phyloP scores from a whole-genome alignment of 2,888 invertebrate species.

The Hyles lineata region DNA sequence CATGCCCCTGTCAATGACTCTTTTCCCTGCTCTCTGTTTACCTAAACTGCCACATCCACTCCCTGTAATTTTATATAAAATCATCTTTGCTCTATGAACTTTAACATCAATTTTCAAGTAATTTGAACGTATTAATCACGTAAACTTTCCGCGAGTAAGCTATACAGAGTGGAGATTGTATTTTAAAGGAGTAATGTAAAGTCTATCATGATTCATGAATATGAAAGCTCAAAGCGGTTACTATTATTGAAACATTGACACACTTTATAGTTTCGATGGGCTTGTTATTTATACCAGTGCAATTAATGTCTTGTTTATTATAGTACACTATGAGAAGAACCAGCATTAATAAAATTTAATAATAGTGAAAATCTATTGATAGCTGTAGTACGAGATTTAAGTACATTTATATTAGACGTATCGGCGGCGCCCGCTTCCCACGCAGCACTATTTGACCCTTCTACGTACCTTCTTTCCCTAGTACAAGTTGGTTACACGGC shows the following conservation, averaged over 20 bases:
- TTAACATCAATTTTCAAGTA: conserved; percentile 43
- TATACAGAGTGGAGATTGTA: neutral
- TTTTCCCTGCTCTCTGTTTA: conserved; percentile 22
- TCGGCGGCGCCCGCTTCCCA: conserved; percentile 56
- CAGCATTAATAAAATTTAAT: neutral
- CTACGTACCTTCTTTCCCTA: conserved; percentile 50
- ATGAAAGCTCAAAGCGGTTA: neutral
- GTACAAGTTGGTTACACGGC: conserved; percentile 53
- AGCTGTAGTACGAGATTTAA: neutral
- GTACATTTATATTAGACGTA: conserved; percentile 11
- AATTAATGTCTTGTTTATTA: neutral
- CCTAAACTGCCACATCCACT: conserved; percentile 45
- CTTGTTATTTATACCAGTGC: neutral
- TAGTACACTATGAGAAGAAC: neutral
- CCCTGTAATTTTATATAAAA: conserved; percentile 59
- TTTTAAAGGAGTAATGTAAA: neutral
- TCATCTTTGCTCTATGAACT: conserved; percentile 63
- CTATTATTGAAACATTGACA: conserved; percentile 1
- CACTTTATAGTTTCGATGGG: neutral
- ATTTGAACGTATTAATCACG: conserved; percentile 14
- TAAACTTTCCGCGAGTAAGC: neutral
- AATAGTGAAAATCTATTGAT: neutral
- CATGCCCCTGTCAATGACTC: conserved; percentile 44
- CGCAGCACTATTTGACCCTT: conserved; percentile 60
- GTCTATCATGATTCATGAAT: neutral